Conservation (phyloP, 2,888 invertebrate genomes). For the Empis livida region DNA sequence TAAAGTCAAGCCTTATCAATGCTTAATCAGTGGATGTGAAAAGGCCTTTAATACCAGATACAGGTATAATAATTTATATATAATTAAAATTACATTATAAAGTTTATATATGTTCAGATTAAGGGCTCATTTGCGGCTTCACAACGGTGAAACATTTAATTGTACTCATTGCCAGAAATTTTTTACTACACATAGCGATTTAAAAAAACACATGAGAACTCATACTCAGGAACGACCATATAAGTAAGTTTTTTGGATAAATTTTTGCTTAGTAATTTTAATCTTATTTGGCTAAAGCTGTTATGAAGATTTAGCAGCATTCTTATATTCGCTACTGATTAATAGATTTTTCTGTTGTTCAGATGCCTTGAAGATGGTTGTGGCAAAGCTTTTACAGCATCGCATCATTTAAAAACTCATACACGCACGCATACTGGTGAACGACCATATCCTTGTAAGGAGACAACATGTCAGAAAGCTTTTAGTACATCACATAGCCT, state of each 20-base stretch:
- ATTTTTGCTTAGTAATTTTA: neutral
- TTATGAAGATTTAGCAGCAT: too few relatives aligned
- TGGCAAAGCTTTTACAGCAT: constrained; percentile 85
- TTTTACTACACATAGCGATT: constrained; percentile 87
- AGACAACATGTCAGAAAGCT: constrained; percentile 54
- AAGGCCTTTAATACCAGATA: constrained; percentile 93
- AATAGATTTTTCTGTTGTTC: constrained; percentile 5
- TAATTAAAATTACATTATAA: too few relatives aligned
- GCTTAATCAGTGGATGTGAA: constrained; percentile 67
- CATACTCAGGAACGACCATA: constrained; percentile 86
- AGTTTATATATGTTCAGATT: constrained; percentile 38
- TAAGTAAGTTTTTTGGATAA: constrained; percentile 45
- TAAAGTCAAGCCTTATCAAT: constrained; percentile 82
- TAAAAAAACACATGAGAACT: constrained; percentile 85
- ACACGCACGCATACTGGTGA: constrained; percentile 59
- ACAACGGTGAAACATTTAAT: constrained; percentile 90
- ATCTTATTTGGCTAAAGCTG: too few relatives aligned
- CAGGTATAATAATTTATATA: constrained; percentile 40
- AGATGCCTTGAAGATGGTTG: constrained; percentile 75
- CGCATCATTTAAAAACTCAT: constrained; percentile 89
- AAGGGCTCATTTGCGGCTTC: constrained; percentile 80
- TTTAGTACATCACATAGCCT: constrained; percentile 79
- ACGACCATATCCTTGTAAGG: constrained; percentile 62
- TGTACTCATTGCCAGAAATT: constrained; percentile 80
- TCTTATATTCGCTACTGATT: too few relatives aligned